Percentiles rank a stretch among this genome's conserved stretches.
Evolutionary conservation across 2,113 vertebrate species (phyloP).

Genomic region (Murina feae): DNA sequence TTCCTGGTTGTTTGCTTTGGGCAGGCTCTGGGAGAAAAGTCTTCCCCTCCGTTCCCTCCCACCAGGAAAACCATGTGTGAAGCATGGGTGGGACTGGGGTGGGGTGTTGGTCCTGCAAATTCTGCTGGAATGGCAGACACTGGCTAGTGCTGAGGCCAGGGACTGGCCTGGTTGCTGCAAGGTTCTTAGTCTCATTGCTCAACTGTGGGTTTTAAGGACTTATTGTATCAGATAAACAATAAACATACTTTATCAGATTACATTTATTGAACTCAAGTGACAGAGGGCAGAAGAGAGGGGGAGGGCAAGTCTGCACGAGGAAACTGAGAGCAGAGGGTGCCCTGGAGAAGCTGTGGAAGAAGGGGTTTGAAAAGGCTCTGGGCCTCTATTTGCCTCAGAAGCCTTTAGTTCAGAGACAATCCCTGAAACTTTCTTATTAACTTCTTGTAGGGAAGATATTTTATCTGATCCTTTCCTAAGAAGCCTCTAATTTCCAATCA

Average conservation of each 20-base stretch:
- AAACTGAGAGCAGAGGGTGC: too few relatives aligned
- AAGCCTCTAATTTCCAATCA: too few relatives aligned
- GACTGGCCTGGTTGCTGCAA: neutral
- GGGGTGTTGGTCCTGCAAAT: neutral
- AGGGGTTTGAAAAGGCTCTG: too few relatives aligned
- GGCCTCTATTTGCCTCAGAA: too few relatives aligned
- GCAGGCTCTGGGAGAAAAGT: neutral
- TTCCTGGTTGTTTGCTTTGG: neutral
- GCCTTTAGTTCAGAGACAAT: too few relatives aligned
- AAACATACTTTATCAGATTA: slow-evolving; percentile 5
- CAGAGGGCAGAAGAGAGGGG: neutral
- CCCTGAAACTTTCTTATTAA: too few relatives aligned
- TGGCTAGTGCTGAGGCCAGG: neutral
- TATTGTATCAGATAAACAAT: neutral
- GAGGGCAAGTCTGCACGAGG: too few relatives aligned
- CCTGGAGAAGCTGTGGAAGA: too few relatives aligned
- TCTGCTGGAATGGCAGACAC: neutral
- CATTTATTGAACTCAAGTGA: neutral
- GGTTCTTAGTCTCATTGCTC: neutral
- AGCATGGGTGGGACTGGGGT: neutral
- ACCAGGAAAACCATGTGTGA: neutral
- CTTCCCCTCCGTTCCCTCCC: neutral
- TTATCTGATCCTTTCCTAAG: too few relatives aligned
- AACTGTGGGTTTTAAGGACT: neutral
- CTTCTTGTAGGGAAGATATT: too few relatives aligned